Evolutionary conservation across 2,113 vertebrate genomes (phyloP).

Genomic region (Neotragus pygmaeus): DNA sequence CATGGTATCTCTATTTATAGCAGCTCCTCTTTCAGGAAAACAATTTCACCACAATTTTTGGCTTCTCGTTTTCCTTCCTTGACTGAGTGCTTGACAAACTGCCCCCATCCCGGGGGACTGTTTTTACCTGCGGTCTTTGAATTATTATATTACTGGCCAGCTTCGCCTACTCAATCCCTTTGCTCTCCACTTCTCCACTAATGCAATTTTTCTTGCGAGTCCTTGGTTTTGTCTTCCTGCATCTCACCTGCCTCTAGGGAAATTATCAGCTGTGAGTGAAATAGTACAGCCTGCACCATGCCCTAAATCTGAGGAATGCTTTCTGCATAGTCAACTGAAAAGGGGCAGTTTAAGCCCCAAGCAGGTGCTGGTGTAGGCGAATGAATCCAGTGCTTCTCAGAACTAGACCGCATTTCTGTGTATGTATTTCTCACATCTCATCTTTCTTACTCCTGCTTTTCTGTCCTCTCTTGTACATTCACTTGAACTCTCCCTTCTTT

Average conservation of each 20-base stretch:
- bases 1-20: slow-evolving; percentile 45
- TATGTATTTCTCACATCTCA: neutral
- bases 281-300: neutral
- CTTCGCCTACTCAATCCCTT: neutral
- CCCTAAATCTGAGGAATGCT: neutral
- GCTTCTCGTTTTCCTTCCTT: slow-evolving; percentile 56
- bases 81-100: neutral
- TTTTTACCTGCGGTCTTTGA: slow-evolving; percentile 42
- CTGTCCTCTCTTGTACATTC: neutral
- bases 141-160: neutral
- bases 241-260: slow-evolving; percentile 47
- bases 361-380: neutral
- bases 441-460: neutral
- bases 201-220: slow-evolving; percentile 29
- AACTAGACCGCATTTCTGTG: neutral
- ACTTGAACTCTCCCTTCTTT: neutral
- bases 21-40: slow-evolving; percentile 41
- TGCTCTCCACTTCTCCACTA: neutral
- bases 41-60: slow-evolving; percentile 40
- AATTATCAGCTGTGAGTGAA: slow-evolving; percentile 48
- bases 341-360: neutral
- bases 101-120: neutral
- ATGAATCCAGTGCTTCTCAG: neutral
- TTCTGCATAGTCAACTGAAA: slow-evolving; percentile 3
- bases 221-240: neutral